Evolutionary conservation across 2,888 invertebrate species (phyloP).

Genomic region (Drosophila barbarae): DNA sequence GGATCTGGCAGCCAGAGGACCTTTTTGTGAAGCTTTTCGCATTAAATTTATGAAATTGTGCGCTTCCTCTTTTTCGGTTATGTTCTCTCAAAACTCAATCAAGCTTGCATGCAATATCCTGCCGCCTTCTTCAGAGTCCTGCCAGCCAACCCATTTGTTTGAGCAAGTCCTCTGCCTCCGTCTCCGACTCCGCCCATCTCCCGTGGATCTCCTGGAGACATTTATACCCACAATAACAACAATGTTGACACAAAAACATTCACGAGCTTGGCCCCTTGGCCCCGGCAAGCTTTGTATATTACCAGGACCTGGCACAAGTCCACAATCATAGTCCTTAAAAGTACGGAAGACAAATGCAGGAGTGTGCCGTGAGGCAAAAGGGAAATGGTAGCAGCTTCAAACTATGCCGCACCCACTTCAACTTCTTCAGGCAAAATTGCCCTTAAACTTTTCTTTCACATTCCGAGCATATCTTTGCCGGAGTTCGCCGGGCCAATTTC

Average conservation of each 20-base stretch:
- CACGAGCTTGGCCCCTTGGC: slow-evolving; percentile 33
- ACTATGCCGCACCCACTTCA: slow-evolving; percentile 36
- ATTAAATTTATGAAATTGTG: slow-evolving; percentile 74
- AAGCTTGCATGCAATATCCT: slow-evolving; percentile 74
- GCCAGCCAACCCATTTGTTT: slow-evolving; percentile 73
- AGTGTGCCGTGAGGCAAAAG: slow-evolving; percentile 42
- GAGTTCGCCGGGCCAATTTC: slow-evolving; percentile 33
- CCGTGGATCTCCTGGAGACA: slow-evolving; percentile 48
- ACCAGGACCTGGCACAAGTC: slow-evolving; percentile 34
- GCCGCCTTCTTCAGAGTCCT: slow-evolving; percentile 44
- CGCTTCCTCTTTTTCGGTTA: slow-evolving; percentile 58
- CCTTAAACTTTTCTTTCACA: slow-evolving; percentile 61
- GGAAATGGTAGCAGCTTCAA: slow-evolving; percentile 17
- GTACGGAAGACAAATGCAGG: slow-evolving; percentile 68
- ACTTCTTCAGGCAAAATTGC: slow-evolving; percentile 39
- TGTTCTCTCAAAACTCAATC: slow-evolving; percentile 69
- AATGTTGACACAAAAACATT: slow-evolving; percentile 64
- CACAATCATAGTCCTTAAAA: slow-evolving; percentile 33
- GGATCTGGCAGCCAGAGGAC: slow-evolving; percentile 56
- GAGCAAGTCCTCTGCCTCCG: slow-evolving; percentile 63
- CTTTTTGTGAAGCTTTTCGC: slow-evolving; percentile 57
- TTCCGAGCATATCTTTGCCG: slow-evolving; percentile 52
- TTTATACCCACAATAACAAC: slow-evolving; percentile 61
- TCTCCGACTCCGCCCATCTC: slow-evolving; percentile 49
- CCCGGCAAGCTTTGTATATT: slow-evolving; percentile 14